Evolutionary conservation across 1,140 invertebrate genomes (phyloP).

Genomic region (Habropoda laboriosa): DNA sequence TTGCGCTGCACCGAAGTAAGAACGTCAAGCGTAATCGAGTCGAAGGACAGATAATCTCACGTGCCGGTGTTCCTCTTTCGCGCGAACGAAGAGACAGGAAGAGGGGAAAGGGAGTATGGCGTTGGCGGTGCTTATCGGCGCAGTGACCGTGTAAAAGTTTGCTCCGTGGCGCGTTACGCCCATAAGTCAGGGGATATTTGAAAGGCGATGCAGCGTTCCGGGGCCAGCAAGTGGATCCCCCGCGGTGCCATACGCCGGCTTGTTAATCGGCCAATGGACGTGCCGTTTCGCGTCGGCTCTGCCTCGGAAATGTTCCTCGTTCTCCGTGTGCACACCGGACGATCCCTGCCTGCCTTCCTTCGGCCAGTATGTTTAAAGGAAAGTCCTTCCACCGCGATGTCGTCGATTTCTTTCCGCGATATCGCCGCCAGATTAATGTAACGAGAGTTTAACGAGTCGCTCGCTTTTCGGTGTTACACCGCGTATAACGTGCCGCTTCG

Average conservation of each 20-base stretch:
- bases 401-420: constrained; percentile 26
- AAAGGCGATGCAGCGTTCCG: constrained; percentile 64
- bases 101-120: constrained; percentile 22
- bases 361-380: background rate
- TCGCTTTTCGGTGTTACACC: background rate
- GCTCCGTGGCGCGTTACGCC: constrained; percentile 61
- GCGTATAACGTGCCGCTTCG: background rate
- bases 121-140: constrained; percentile 50
- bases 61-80: background rate
- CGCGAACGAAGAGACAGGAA: constrained; percentile 28
- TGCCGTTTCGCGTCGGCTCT: constrained; percentile 22
- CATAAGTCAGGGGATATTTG: constrained; percentile 70
- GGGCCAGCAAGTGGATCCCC: constrained; percentile 70
- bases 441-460: background rate
- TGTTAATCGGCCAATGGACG: constrained; percentile 71
- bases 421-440: background rate
- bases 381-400: background rate
- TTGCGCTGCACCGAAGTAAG: no score
- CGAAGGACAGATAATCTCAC: constrained; percentile 20
- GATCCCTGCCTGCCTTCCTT: no score
- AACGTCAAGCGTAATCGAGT: background rate
- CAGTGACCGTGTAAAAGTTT: constrained; percentile 51
- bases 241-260: constrained; percentile 66
- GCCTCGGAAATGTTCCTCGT: constrained; percentile 15
- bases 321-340: background rate